Base-by-base conservation (phyloP, 2,888 invertebrate species). In the Drosophila cyrtoloma region DNA sequence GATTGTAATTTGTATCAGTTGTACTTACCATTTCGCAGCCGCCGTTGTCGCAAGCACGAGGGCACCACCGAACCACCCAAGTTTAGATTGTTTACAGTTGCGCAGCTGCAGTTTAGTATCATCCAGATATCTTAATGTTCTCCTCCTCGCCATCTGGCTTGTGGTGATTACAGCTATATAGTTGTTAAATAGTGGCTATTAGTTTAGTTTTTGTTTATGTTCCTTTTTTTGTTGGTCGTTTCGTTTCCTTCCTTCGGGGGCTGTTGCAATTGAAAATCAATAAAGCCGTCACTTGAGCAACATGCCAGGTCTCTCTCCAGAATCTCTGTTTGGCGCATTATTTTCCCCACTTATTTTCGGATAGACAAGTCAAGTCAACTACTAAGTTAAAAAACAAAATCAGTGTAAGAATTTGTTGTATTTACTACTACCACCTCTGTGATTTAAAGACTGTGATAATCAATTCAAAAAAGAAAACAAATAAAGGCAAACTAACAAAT, bases 1-100 rank as follows among this genome's bases (percentile, higher is more conserved):
- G 89, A 92, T 89, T 89, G 79, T 83, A 91, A 81, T 79, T 89
- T 57, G 57, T 57, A 68, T 75, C 72, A 76, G 76, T 84, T 72
- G 71, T 84, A 82, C 77, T 88, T 81, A 86, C 71, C 82, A 84
- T 78, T 85, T 77, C 51, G 76, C 80, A 89, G 88, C 67, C 57
- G 75, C 53, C 58, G 80, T 55, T 69, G 77, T 47, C 71, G 64
- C 71, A 70, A 75, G 67, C 78, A 72, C 64, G 75, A 67, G 79
- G 71, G 59, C 62, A 56, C 35, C 69, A 59, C 77, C 61, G 74
- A 77, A 66, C 75, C 69, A 64, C 56, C 63, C 74, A 52, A 55
- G 60, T 47, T 62, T 78, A 71, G 61, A 22, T 63, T 57, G 65
- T 58, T 69, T 71, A 64, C 67, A 71, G 58, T 66, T 67, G 61